phyloP scores from a whole-genome alignment of 1,140 invertebrate species.

The Melanaphis sacchari region DNA sequence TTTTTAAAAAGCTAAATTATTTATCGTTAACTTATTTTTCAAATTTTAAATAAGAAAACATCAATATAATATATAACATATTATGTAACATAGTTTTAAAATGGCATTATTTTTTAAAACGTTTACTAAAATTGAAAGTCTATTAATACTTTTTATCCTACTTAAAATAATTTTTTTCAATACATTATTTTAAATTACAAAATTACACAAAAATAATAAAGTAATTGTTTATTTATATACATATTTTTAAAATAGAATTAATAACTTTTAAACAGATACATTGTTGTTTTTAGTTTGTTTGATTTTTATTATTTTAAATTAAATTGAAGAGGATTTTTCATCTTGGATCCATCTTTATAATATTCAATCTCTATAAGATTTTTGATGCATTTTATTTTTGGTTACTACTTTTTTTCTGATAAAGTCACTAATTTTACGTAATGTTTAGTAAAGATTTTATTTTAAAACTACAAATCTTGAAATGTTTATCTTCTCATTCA shows the following conservation, averaged over 20 bases:
- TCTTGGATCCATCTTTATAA: background rate
- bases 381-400: background rate
- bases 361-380: background rate
- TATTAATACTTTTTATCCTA: too few species aligned
- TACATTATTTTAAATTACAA: background rate
- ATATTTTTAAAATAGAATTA: background rate
- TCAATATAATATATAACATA: background rate
- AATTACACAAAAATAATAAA: background rate
- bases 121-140: background rate
- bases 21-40: background rate
- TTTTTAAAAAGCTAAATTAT: background rate
- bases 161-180: too few species aligned
- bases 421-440: background rate
- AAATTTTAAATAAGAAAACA: background rate
- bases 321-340: background rate
- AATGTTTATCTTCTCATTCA: background rate
- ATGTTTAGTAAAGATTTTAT: background rate
- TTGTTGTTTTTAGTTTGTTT: background rate
- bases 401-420: background rate
- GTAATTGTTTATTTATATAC: background rate
- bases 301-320: background rate
- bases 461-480: background rate
- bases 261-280: background rate
- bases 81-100: background rate
- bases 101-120: background rate